Base-by-base conservation (phyloP, 1,140 invertebrate genomes). In the Rhizoglyphus robini region DNA sequence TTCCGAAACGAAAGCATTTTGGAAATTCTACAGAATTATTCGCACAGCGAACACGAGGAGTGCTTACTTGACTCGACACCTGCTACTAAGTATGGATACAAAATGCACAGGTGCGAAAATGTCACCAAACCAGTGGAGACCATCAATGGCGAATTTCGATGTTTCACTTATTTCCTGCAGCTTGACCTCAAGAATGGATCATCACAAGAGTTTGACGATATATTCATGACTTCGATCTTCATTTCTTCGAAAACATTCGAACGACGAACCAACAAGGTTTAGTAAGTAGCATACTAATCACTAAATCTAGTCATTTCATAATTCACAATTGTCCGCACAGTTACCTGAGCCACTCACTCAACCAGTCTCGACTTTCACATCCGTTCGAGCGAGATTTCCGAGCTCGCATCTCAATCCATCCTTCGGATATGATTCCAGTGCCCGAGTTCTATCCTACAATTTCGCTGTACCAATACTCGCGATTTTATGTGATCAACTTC, bases 401-500 rank as follows among this genome's bases (percentile, higher is more conserved):
- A 15, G 63, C 63, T 13, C 63, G 63, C n/a, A 34, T 64, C 8
- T 15, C 47, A 13, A 30, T 64, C 11, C 63, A 64, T 38, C 47
- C 63, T 13, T 51, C 63, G 2, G 31, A 49, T 38, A 48, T 51
- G 47, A 27, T 64, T 30, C 63, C 63, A 1, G 63, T 64, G 4
- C 63, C 63, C 2, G 27, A 48, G 18, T 64, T 64, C 46, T 64
- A 64, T 57, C 63, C 63, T 15, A 49, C 63, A 1, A 57, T 64
- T 49, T 27, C 63, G 18, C 20, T 64, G 15, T 64, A 64, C 29
- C 31, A 49, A 51, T 64, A n/a, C n/a, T 51, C 47, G 13, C 41
- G 63, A 49, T 64, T 64, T 25, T 64, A 64, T 38, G 63, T 34
- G 3, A 64, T 64, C 13, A 27, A 48, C 15, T 64, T 64, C n/a